These are phyloP conservation scores for Globodera rostochiensis DNA, from an alignment of 1,140 invertebrate genomes.

Conservation along the genomic window DNA sequence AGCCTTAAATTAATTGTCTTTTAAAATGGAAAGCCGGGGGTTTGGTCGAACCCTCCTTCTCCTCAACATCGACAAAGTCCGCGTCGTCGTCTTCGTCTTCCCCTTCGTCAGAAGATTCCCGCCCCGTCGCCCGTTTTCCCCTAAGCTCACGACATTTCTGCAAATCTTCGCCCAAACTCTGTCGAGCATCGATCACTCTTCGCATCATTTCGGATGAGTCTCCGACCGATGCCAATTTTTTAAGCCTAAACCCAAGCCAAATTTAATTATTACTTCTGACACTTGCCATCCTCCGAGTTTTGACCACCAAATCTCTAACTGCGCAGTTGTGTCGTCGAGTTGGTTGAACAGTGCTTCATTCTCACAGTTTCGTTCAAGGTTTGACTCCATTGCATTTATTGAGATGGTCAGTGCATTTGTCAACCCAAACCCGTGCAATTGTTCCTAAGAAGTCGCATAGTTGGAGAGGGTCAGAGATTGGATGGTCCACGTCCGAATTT, in stretches of 20 bases:
- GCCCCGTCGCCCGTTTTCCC: constrained; percentile 16
- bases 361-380: constrained; percentile 33
- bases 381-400: constrained; percentile 7
- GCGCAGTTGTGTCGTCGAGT: constrained; percentile 30
- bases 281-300: constrained; percentile 38
- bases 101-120: constrained; percentile 13
- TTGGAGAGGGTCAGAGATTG: constrained; percentile 15
- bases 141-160: constrained; percentile 40
- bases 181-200: constrained; percentile 37
- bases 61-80: constrained; percentile 51
- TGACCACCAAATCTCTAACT: constrained; percentile 22
- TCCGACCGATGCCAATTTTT: constrained; percentile 41
- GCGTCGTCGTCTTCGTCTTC: constrained; percentile 39
- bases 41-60: constrained; percentile 42
- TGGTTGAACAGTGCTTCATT: constrained; percentile 36
- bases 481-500: neutral
- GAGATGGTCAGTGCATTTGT: constrained; percentile 16
- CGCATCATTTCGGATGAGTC: constrained; percentile 22
- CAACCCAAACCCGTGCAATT: constrained; percentile 23
- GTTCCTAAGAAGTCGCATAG: constrained; percentile 31
- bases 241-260: constrained; percentile 33
- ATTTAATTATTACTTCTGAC: too few relatives aligned
- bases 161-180: constrained; percentile 34
- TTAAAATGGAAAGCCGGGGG: neutral
- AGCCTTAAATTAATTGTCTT: constrained; percentile 29